Evolutionary conservation across 2,888 invertebrate species (phyloP).

Genomic region (Troides oblongomaculatus): DNA sequence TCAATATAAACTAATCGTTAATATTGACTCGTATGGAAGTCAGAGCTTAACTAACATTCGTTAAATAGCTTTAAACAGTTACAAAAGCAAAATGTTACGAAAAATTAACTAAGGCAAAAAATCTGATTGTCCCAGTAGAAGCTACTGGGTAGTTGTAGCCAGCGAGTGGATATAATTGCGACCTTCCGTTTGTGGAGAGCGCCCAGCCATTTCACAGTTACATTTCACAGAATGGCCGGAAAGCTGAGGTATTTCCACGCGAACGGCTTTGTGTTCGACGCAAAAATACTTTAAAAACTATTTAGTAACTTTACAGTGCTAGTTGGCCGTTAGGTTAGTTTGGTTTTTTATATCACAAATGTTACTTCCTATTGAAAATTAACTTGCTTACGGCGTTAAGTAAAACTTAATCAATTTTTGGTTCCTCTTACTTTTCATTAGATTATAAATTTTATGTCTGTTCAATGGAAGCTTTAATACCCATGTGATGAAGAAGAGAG

Average conservation of each 20-base stretch:
- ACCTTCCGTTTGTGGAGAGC: constrained; percentile 49
- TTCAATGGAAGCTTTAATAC: too few relatives aligned
- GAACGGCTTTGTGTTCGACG: constrained; percentile 17
- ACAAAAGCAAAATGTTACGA: neutral
- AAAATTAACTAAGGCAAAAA: constrained; percentile 13
- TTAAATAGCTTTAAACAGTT: neutral
- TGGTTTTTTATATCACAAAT: too few relatives aligned
- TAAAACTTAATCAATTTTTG: too few relatives aligned
- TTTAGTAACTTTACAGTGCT: constrained; percentile 5
- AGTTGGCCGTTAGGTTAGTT: neutral
- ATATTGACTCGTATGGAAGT: too few relatives aligned
- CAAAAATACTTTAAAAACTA: constrained; percentile 20
- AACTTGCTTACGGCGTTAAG: too few relatives aligned
- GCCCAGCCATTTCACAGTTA: constrained; percentile 39
- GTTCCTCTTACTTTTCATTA: too few relatives aligned
- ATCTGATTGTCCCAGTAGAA: constrained; percentile 14
- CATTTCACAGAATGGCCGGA: constrained; percentile 45
- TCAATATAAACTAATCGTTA: too few relatives aligned
- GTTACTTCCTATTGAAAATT: too few relatives aligned
- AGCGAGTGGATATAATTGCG: constrained; percentile 46
- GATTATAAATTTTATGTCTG: too few relatives aligned
- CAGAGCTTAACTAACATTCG: too few relatives aligned
- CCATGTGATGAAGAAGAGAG: too few relatives aligned
- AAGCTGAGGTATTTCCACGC: constrained; percentile 26
- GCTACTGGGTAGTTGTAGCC: constrained; percentile 16